phyloP scores from a whole-genome alignment of 2,888 invertebrate genomes.

The Bellardia bayeri region DNA sequence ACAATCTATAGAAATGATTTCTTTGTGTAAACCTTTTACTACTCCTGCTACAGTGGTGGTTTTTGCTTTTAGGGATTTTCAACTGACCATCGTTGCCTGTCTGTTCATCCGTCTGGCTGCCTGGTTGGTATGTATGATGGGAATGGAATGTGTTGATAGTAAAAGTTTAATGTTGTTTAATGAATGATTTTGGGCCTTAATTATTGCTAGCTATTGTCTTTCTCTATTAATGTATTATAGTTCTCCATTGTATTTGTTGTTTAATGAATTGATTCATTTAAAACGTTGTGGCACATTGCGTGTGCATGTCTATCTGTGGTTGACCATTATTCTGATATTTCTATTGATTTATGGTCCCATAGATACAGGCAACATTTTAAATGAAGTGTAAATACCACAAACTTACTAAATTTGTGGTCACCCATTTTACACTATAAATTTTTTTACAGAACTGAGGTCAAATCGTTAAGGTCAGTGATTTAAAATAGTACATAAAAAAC shows the following conservation, averaged over 20 bases:
- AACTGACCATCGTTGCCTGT: neutral
- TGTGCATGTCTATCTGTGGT: conserved; percentile 2
- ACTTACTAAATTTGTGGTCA: conserved; percentile 63
- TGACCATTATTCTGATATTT: conserved; percentile 59
- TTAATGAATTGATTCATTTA: conserved; percentile 48
- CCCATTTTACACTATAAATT: neutral
- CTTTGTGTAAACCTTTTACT: neutral
- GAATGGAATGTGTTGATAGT: neutral
- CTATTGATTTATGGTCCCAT: conserved; percentile 59
- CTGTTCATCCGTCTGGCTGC: neutral
- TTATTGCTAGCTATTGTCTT: conserved; percentile 19
- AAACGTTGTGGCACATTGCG: conserved; percentile 24
- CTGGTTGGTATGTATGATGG: neutral
- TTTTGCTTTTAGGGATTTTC: neutral
- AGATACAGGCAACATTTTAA: conserved; percentile 39
- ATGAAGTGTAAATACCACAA: conserved; percentile 64
- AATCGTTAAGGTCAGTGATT: neutral
- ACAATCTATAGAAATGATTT: neutral
- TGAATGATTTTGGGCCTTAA: conserved; percentile 34
- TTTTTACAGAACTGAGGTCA: neutral
- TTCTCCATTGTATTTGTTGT: conserved; percentile 15
- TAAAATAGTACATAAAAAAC: neutral
- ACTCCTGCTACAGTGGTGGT: neutral
- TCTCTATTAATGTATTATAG: neutral
- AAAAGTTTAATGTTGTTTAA: conserved; percentile 29